phyloP scores from a whole-genome alignment of 1,140 invertebrate species.

The Drosophila azteca region DNA sequence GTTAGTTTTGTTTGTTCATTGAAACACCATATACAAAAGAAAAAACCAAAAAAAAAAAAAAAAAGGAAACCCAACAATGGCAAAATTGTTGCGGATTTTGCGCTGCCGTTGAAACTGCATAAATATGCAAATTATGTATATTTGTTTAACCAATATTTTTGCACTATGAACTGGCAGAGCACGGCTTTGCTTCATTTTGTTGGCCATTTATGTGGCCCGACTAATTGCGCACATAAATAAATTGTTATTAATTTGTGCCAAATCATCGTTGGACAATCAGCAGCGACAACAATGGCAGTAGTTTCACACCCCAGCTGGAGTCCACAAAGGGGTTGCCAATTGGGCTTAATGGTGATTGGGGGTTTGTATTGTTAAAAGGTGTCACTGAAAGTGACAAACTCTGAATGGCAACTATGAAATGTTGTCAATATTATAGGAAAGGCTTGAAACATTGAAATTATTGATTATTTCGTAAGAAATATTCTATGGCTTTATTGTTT shows the following conservation, averaged over 20 bases:
- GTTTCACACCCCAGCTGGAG: slow-evolving; percentile 24
- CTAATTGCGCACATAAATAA: slow-evolving; percentile 74
- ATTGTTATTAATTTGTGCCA: slow-evolving; percentile 74
- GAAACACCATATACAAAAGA: slow-evolving; percentile 17
- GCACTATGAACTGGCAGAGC: slow-evolving; percentile 4
- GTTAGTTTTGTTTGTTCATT: slow-evolving; percentile 49
- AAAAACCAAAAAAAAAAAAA: too few relatives aligned
- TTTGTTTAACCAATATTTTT: slow-evolving; percentile 54
- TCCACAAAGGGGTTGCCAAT: background rate
- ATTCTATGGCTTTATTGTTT: too few relatives aligned
- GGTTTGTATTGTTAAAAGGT: too few relatives aligned
- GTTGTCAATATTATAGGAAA: too few relatives aligned
- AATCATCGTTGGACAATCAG: slow-evolving; percentile 53
- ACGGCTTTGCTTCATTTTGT: slow-evolving; percentile 33
- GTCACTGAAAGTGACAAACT: too few relatives aligned
- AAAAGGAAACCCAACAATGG: slow-evolving; percentile 11
- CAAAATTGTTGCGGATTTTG: slow-evolving; percentile 28
- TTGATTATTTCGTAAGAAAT: too few relatives aligned
- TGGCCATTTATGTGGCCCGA: slow-evolving; percentile 45
- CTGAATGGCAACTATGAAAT: too few relatives aligned
- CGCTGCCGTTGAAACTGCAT: slow-evolving; percentile 32
- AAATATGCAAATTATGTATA: slow-evolving; percentile 57
- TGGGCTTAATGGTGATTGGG: too few relatives aligned
- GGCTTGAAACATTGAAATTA: too few relatives aligned
- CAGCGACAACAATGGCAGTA: slow-evolving; percentile 20